Conservation (phyloP, 2,888 invertebrate species). For the Noctua janthina region DNA sequence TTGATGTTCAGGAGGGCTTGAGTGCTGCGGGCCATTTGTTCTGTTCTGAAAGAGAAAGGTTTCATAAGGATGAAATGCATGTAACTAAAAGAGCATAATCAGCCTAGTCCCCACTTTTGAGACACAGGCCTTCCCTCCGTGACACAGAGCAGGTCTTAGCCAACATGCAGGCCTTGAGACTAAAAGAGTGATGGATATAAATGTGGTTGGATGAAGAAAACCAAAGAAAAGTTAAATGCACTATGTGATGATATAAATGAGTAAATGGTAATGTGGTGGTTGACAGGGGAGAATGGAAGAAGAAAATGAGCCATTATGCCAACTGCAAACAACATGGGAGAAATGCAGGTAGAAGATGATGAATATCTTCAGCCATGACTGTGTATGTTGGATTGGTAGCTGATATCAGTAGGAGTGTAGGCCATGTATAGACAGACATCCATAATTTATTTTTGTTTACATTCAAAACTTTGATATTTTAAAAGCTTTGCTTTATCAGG, state of each 20-base stretch:
- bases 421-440: not conserved
- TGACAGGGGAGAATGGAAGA: not conserved
- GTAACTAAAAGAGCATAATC: not conserved
- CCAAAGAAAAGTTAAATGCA: not conserved
- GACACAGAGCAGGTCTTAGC: not conserved
- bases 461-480: not conserved
- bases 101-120: not conserved
- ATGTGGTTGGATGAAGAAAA: not conserved
- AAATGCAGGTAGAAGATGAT: not conserved
- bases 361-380: not conserved
- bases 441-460: not conserved
- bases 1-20: slow-evolving; percentile 75
- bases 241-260: not conserved
- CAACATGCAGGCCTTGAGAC: not conserved
- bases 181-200: not conserved
- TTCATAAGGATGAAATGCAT: not conserved
- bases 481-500: not conserved
- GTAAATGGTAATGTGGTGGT: not conserved
- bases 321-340: too few species aligned
- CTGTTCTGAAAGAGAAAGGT: slow-evolving; percentile 73
- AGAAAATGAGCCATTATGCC: too few species aligned
- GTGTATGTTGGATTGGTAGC: not conserved
- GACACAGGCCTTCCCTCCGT: not conserved
- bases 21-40: slow-evolving; percentile 77
- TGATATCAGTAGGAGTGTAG: not conserved